Conservation (phyloP, 2,888 invertebrate genomes). For the Trachelus troglodyta region DNA sequence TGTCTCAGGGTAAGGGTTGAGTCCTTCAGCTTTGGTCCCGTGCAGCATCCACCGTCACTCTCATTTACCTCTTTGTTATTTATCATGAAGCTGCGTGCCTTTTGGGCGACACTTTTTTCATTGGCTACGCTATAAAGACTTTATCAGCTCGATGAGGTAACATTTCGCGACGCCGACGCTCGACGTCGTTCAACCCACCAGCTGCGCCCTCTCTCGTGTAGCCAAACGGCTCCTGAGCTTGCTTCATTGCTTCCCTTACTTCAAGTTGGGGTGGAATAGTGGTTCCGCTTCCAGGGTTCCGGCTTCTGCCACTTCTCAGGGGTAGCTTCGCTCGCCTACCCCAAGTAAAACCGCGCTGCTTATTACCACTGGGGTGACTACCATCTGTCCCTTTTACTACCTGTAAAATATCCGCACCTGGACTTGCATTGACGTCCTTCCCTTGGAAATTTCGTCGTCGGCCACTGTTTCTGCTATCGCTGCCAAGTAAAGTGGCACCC, state of each 20-base stretch:
- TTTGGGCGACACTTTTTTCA: conserved; percentile 18
- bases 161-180: too few species aligned
- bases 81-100: conserved; percentile 5
- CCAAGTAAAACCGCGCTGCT: conserved; percentile 39
- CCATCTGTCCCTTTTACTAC: conserved; percentile 53
- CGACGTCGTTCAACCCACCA: too few species aligned
- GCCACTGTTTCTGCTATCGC: conserved; percentile 12
- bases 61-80: not conserved
- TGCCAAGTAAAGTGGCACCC: conserved; percentile 21
- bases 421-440: conserved; percentile 25
- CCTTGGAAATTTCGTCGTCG: too few species aligned
- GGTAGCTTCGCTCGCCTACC: conserved; percentile 19
- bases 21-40: too few species aligned
- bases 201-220: too few species aligned
- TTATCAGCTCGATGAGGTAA: too few species aligned
- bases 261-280: conserved; percentile 4
- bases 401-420: conserved; percentile 45
- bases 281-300: too few species aligned
- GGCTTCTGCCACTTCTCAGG: conserved; percentile 26
- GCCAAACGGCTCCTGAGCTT: too few species aligned
- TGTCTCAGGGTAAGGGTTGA: too few species aligned
- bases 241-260: too few species aligned
- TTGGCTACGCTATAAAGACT: too few species aligned
- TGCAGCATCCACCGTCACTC: conserved; percentile 1
- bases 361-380: conserved; percentile 44